These are phyloP conservation scores for Riparia riparia DNA, from an alignment of 2,113 vertebrate genomes.

Conservation along the genomic window DNA sequence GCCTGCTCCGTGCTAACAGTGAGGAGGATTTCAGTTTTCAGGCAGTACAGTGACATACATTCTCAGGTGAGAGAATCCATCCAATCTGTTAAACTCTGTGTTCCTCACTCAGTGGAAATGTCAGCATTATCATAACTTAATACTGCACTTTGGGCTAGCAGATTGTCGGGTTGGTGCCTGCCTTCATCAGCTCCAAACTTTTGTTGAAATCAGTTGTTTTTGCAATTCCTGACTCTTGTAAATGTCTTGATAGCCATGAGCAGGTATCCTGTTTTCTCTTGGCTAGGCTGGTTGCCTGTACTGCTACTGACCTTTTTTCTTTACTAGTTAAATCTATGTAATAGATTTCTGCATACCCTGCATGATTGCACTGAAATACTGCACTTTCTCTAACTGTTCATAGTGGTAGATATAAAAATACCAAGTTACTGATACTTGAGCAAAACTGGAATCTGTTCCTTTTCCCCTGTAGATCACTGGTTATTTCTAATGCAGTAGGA, in stretches of 20 bases:
- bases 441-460: not conserved
- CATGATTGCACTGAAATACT: not conserved
- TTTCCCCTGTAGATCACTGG: not conserved
- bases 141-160: not conserved
- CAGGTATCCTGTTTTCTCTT: not conserved
- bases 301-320: not conserved
- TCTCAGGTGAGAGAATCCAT: not conserved
- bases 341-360: not conserved
- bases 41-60: fast-evolving
- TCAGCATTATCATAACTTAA: not conserved
- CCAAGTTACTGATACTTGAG: not conserved
- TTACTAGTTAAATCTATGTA: not conserved
- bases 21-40: not conserved
- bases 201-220: not conserved
- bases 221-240: not conserved
- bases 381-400: not conserved
- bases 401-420: not conserved
- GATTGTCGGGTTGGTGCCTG: not conserved
- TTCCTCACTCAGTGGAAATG: not conserved
- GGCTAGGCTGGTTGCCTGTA: not conserved
- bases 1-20: not conserved
- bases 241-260: not conserved
- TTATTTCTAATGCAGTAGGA: not conserved
- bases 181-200: not conserved
- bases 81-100: not conserved